A percentile compares a stretch with the other conserved stretches of the same genome.
phyloP scores from a whole-genome alignment of 2,888 invertebrate species.

The Polydrusus pterygomalis region DNA sequence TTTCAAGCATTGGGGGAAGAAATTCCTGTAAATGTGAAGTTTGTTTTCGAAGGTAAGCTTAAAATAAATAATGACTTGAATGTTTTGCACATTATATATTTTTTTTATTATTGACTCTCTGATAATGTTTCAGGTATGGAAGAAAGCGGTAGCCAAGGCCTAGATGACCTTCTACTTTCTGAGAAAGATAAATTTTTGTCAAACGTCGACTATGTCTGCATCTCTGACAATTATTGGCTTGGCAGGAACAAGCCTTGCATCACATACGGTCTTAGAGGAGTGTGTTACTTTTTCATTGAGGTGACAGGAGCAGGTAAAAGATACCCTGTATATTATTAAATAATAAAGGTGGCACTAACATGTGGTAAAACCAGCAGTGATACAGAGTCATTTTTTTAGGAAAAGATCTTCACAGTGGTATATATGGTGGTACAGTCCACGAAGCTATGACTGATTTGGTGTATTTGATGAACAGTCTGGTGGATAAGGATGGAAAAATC shows the following conservation, averaged over 20 bases:
- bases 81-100: no score
- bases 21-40: constrained; percentile 87
- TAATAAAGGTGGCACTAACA: no score
- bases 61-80: no score
- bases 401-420: constrained; percentile 88
- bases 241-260: constrained; percentile 97
- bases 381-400: no score
- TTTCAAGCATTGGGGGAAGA: constrained; percentile 79
- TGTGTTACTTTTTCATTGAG: constrained; percentile 93
- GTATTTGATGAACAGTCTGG: constrained; percentile 88
- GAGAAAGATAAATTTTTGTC: constrained; percentile 87
- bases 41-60: constrained; percentile 95
- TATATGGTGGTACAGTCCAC: constrained; percentile 94
- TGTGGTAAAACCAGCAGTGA: no score
- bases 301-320: constrained; percentile 73
- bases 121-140: constrained; percentile 99
- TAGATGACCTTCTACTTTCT: constrained; percentile 86
- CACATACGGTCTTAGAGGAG: constrained; percentile 95
- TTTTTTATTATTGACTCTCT: no score
- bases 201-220: constrained; percentile 94
- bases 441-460: constrained; percentile 95
- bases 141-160: constrained; percentile 96
- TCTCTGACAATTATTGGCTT: constrained; percentile 99
- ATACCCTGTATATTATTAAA: no score
- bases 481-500: constrained; percentile 92